Conservation (phyloP, 2,888 invertebrate genomes). For the Melieria picta region DNA sequence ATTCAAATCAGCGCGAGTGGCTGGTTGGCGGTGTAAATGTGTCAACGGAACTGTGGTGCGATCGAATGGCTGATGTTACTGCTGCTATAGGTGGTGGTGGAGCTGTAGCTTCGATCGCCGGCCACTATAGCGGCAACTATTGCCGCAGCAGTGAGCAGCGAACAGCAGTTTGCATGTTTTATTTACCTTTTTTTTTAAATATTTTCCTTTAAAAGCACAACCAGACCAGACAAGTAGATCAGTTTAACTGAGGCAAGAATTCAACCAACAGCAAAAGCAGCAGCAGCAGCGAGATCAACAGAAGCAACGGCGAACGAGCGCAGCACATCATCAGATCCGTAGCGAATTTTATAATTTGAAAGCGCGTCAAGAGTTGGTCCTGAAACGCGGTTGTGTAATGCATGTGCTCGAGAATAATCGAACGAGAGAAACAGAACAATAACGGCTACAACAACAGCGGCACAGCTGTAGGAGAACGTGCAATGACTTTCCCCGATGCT, state of each 20-base stretch:
- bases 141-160: slow-evolving; percentile 43
- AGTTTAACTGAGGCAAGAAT: slow-evolving; percentile 58
- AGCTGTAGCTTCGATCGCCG: no score
- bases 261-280: slow-evolving; percentile 37
- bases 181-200: slow-evolving; percentile 22
- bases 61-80: neutral
- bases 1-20: slow-evolving; percentile 20
- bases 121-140: neutral
- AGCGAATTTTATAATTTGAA: no score
- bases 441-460: no score
- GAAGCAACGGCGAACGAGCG: no score
- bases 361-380: no score
- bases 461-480: no score
- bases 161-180: slow-evolving; percentile 25
- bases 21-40: slow-evolving; percentile 14
- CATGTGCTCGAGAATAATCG: no score
- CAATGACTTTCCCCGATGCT: slow-evolving; percentile 43
- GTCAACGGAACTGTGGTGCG: slow-evolving; percentile 6
- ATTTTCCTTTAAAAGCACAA: slow-evolving; percentile 59
- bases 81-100: neutral
- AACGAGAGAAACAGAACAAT: no score
- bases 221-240: slow-evolving; percentile 55
- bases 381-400: no score
- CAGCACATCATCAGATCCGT: no score
- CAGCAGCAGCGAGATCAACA: slow-evolving; percentile 39